Base-by-base conservation (phyloP, 2,113 vertebrate species). In the Passer montanus region DNA sequence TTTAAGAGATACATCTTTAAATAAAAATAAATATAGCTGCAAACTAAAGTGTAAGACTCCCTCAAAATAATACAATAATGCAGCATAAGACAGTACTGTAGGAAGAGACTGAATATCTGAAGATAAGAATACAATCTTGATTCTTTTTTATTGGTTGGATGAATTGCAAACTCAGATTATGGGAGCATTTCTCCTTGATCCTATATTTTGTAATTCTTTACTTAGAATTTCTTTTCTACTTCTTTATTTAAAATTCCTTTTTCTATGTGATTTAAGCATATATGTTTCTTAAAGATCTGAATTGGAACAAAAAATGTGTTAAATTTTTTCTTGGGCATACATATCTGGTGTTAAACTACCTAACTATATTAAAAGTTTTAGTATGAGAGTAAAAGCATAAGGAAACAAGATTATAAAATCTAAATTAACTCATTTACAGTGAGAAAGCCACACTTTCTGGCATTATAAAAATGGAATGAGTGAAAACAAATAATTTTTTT, bases 31-130 rank as follows among this genome's bases (percentile, higher is more conserved):
- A 30, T 52, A 68, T 16, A 53, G 6, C 6, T 86, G 23, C 15
- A 53, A 62, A 43, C 3, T n/a, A 13, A 77, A 83, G 20, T 33
- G 6, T 5, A 87, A 79, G 76, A 41, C 17, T 87, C 39, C 9
- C 26, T 69, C 16, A 37, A 74, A 37, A 53, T 9, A 43, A 73
- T n/a, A 28, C 0, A 12, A 22, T 47, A 49, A 44, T 49, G 59
- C 60, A 72, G 1, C 1, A 2, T 43, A 52, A 63, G 4, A n/a
- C 7, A n/a, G 6, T 52, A 23, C 2, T 63, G 2, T 11, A 69
- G 62, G 15, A 3, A 64, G 4, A 64, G 4, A 31, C 6, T 24
- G 68, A 35, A 82, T 55, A 67, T 35, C 9, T 81, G 41, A 87
- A 50, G 23, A 26, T 28, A 56, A 58, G 5, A 74, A 69, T 4